Conservation (phyloP, 2,888 invertebrate genomes). For the Chloroclystis v-ata region DNA sequence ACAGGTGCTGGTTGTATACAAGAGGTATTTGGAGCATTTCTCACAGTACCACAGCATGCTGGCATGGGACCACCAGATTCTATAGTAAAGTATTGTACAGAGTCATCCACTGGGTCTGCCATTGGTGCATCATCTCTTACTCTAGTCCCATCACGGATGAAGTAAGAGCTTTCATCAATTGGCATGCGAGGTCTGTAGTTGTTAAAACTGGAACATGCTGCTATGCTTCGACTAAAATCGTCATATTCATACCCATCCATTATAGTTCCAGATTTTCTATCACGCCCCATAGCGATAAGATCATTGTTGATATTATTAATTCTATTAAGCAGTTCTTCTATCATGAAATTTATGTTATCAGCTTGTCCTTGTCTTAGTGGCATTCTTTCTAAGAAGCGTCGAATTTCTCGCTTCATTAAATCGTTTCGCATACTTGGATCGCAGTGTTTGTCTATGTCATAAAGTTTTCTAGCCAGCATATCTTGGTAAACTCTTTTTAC, state of each 20-base stretch:
- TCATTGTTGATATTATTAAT: conserved; percentile 37
- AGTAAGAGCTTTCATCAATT: conserved; percentile 21
- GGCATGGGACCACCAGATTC: neutral
- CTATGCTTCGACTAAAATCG: conserved; percentile 37
- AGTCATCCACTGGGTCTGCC: neutral
- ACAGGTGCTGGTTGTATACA: too few species aligned
- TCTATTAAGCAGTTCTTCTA: conserved; percentile 47
- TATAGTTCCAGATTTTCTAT: conserved; percentile 35
- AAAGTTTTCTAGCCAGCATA: conserved; percentile 44
- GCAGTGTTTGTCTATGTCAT: conserved; percentile 38
- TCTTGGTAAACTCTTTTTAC: conserved; percentile 41
- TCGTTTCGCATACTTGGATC: conserved; percentile 29
- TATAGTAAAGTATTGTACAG: conserved; percentile 7
- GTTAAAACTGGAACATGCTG: conserved; percentile 35
- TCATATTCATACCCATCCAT: conserved; percentile 34
- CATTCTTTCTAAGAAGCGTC: conserved; percentile 38
- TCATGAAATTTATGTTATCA: conserved; percentile 40
- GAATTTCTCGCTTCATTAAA: conserved; percentile 40
- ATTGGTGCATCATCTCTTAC: neutral
- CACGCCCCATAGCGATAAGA: conserved; percentile 12
- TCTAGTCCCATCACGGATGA: conserved; percentile 26
- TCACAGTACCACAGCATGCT: neutral
- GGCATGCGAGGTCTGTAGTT: conserved; percentile 18
- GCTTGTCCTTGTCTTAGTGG: conserved; percentile 33
- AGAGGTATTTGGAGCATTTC: neutral